A percentile compares a stretch with the other conserved stretches of the same genome.
Conservation (phyloP, 2,113 vertebrate species). For the Nanger granti region DNA sequence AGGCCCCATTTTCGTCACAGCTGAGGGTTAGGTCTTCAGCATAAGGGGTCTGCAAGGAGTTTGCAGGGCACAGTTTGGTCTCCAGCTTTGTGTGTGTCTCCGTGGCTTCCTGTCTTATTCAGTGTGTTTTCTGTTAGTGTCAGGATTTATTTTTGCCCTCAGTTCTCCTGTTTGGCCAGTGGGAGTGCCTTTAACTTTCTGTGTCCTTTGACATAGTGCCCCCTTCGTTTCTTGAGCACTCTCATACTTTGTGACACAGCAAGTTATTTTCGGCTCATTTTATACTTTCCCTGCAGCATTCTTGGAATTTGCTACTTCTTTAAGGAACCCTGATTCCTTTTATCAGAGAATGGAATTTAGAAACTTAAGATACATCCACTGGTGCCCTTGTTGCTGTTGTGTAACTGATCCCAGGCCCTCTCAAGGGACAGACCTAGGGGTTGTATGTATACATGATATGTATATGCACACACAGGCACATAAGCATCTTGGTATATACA, state of each 20-base stretch:
- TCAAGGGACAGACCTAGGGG: not conserved
- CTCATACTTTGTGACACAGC: not conserved
- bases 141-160: not conserved
- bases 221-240: not conserved
- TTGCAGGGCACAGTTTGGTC: not conserved
- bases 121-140: not conserved
- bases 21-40: not conserved
- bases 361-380: not conserved
- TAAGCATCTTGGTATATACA: not conserved
- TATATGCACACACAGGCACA: too few species aligned
- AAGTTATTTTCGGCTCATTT: not conserved
- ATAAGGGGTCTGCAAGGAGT: not conserved
- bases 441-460: not conserved
- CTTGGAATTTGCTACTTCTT: not conserved
- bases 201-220: not conserved
- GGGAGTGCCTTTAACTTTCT: not conserved
- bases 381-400: not conserved
- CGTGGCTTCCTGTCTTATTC: not conserved
- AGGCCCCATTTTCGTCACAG: not conserved
- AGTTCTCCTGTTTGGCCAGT: not conserved
- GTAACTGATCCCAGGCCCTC: not conserved
- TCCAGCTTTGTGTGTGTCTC: not conserved
- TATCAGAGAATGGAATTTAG: not conserved
- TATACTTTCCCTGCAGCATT: not conserved
- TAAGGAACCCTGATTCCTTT: not conserved